Base-by-base conservation (phyloP, 2,888 invertebrate species). In the Parnassius orleans region DNA sequence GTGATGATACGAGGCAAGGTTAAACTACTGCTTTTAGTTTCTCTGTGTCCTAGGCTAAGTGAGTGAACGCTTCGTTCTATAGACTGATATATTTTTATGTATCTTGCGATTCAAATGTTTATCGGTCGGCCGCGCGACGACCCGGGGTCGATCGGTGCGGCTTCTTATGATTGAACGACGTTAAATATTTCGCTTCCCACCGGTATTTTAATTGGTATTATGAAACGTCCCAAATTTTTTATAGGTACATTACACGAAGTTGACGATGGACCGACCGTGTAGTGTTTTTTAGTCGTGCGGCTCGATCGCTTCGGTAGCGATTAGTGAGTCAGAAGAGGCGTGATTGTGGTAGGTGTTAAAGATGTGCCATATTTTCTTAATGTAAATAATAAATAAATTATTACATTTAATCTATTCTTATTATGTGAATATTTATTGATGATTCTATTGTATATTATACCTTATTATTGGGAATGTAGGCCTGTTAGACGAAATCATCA, bases 291-390 rank as follows among this genome's bases (percentile, higher is more conserved):
- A n/a, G 19, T 61, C 67, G 68, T 65, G 65, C 66, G 66, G 61
- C 66, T 53, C 67, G 66, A 62, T 62, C 69, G 65, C 67, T 14
- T 56, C 64, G 64, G 59, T 56, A 59, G 64, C 61, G 61, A 57
- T 55, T 48, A 59, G 64, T 60, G 61, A 57, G 58, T 48, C 48
- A 57, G 58, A 56, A 61, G 62, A 67, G 65, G 62, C 58, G 61
- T 52, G 68, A 53, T 65, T 83, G 87, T 87, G 88, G 86, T 89
- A 85, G 87, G 86, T 82, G 76, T 78, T 76, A 77, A 83, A 86
- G 88, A 88, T 90, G 91, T 91, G 91, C 91, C 91, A 91, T 91
- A 91, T 91, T 89, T 88, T 90, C 84, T 84, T 87, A 86, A 81
- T 90, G 90, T 90, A 91, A 90, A 90, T 90, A 91, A 73, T 90